Base-by-base conservation (phyloP, 2,797 vertebrate species). In the Coregonus ussuriensis region DNA sequence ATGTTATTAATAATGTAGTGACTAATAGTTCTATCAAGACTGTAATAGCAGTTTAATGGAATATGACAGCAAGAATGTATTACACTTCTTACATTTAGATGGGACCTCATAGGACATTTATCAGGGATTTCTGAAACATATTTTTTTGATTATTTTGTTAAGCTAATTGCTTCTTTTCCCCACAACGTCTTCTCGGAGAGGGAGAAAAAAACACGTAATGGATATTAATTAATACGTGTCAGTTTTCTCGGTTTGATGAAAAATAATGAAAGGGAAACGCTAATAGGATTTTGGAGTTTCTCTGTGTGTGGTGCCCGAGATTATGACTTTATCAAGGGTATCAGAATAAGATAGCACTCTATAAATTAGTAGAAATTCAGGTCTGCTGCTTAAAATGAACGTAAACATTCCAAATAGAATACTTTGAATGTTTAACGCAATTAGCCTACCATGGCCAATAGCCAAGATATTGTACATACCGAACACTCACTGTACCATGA, bases 1-100 rank as follows among this genome's bases (percentile, higher is more conserved):
- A 98, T 98, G 97, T 96, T 97, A 97, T 98, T 99, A 98, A 98
- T 98, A 99, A 99, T 97, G 97, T 97, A 98, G 96, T 96, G 97
- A 98, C 97, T 98, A 98, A 98, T 95, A 94, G 93, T 95, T 95
- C 94, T 93, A 94, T 95, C 94, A 95, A 83, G 93, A 91, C 92
- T 92, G 93, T 94, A 95, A 95, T 95, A 94, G 93, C 93, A 92
- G 91, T 95, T 95, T 95, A 95, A 95, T 95, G 94, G 93, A 95
- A 95, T 93, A 94, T 94, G 94, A 94, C 94, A 93, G 92, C 90
- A 93, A 92, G 92, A 94, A 95, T 94, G 91, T 94, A 94, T 95
- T 94, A 89, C 88, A 90, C 88, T 93, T 94, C 91, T 91, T 88
- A 86, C 89, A 91, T 91, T 93, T 88, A 94, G 93, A 94, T 77